These are phyloP conservation scores for Alces alces DNA, from an alignment of 2,113 vertebrate genomes.

Conservation along the genomic window DNA sequence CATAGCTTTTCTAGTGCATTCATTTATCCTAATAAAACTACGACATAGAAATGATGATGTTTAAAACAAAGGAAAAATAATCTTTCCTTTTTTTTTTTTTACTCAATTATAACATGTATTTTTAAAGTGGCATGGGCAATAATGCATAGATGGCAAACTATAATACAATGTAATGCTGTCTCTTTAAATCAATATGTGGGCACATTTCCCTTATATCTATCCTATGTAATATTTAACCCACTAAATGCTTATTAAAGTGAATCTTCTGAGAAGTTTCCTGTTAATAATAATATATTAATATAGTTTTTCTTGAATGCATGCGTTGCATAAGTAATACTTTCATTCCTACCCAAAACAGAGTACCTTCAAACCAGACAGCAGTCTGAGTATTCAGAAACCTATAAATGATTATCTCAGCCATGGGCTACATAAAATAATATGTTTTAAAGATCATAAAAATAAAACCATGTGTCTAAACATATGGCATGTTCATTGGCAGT, in stretches of 20 bases:
- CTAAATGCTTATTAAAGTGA: constrained; percentile 40
- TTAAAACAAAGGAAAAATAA: neutral
- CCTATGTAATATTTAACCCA: neutral
- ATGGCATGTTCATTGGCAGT: constrained; percentile 48
- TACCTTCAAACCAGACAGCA: constrained; percentile 15
- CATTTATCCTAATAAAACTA: neutral
- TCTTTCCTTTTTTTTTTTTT: neutral
- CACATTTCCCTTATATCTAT: constrained; percentile 19
- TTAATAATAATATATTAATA: neutral
- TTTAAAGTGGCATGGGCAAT: neutral
- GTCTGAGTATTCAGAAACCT: constrained; percentile 5
- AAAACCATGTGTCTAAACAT: constrained; percentile 61
- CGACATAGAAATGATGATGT: neutral
- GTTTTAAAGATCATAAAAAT: constrained; percentile 66
- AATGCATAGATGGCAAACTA: neutral
- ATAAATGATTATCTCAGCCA: constrained; percentile 50
- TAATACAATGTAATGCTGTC: neutral
- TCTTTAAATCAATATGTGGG: constrained; percentile 37
- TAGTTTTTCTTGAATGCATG: neutral
- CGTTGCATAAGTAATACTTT: neutral
- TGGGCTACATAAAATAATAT: constrained; percentile 52
- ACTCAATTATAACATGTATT: neutral
- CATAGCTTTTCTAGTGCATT: neutral
- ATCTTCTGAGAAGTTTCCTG: constrained; percentile 3
- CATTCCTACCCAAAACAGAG: constrained; percentile 18